Percentiles rank a stretch among this genome's conserved stretches.
These are phyloP conservation scores for Dicentrarchus labrax DNA, from an alignment of 2,113 vertebrate species.

Conservation along the genomic window DNA sequence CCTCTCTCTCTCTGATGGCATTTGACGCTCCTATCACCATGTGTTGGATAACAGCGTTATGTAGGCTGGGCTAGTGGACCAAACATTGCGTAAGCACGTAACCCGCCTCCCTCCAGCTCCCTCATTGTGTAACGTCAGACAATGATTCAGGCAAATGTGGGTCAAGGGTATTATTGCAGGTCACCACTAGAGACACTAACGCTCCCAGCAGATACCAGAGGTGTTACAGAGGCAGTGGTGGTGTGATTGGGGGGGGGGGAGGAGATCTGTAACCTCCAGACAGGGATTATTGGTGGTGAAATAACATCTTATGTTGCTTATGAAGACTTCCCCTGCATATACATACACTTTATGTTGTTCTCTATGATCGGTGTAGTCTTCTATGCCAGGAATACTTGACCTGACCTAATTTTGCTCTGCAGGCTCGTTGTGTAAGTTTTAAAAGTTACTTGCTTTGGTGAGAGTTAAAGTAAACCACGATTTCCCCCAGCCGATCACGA, in stretches of 20 bases:
- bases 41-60: conserved; percentile 77
- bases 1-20: background rate
- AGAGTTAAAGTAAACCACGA: no score
- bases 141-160: conserved; percentile 67
- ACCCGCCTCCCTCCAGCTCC: background rate
- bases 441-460: background rate
- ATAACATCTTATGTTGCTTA: background rate
- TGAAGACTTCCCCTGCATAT: no score
- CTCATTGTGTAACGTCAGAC: conserved; percentile 76
- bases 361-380: background rate
- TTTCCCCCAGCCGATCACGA: background rate
- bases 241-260: background rate
- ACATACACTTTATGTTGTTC: background rate
- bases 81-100: conserved; percentile 78
- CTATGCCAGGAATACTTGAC: background rate
- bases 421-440: conserved; percentile 21
- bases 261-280: conserved; percentile 2
- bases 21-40: conserved; percentile 6
- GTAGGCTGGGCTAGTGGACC: conserved; percentile 74
- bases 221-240: background rate
- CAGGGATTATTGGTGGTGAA: background rate
- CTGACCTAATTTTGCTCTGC: conserved; percentile 12
- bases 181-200: conserved; percentile 36
- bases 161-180: conserved; percentile 75
- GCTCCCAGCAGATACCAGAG: background rate